These are phyloP conservation scores for Anabacerthia variegaticeps DNA, from an alignment of 2,797 vertebrate genomes.

Conservation along the genomic window DNA sequence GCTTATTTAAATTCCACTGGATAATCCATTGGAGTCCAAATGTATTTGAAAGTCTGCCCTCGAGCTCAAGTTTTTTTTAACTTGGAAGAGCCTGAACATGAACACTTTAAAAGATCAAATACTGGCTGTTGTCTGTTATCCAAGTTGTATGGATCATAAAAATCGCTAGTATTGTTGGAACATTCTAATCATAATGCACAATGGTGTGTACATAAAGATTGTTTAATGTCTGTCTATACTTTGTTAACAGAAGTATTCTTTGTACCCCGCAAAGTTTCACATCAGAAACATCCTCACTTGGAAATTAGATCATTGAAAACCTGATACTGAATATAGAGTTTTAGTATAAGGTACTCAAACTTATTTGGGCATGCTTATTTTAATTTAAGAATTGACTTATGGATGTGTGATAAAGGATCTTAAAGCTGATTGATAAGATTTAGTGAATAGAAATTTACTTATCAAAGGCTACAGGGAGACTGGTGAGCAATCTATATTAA, in stretches of 20 bases:
- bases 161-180: neutral
- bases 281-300: neutral
- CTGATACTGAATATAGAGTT: neutral
- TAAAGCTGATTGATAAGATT: neutral
- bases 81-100: neutral
- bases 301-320: neutral
- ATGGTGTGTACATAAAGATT: neutral
- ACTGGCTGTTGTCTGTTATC: neutral
- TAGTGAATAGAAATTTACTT: neutral
- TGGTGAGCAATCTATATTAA: neutral
- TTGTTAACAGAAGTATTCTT: neutral
- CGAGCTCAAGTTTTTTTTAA: neutral
- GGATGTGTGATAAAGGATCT: neutral
- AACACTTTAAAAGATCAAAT: neutral
- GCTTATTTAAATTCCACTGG: neutral
- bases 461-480: neutral
- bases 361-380: neutral
- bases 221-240: neutral
- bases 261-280: neutral
- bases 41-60: neutral
- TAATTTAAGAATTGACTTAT: neutral
- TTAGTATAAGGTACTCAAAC: neutral
- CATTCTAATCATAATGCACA: neutral
- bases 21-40: neutral
- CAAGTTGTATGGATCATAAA: neutral